phyloP scores from a whole-genome alignment of 2,888 invertebrate genomes.

The Frankliniella fusca region DNA sequence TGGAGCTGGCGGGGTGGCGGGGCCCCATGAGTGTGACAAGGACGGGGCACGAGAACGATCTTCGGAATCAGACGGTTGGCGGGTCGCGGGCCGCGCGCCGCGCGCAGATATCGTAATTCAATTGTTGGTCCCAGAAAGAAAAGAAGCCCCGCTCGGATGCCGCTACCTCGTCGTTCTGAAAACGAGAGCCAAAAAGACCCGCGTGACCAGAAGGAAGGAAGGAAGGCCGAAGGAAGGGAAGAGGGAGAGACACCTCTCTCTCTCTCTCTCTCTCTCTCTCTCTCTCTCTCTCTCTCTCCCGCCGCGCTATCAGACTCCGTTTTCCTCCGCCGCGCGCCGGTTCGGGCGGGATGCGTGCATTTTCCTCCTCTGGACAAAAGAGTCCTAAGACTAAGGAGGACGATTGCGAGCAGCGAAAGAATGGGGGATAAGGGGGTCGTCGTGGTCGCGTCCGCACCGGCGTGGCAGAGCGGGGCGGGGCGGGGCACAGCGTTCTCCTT shows the following conservation, averaged over 20 bases:
- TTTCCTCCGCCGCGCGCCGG: background rate
- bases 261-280: background rate
- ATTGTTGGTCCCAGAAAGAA: background rate
- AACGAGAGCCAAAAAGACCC: background rate
- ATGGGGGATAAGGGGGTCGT: background rate
- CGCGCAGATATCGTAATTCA: constrained; percentile 21
- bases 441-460: background rate
- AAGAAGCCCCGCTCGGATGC: background rate
- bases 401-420: background rate
- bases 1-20: too few species aligned
- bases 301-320: background rate
- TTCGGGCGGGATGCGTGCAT: background rate
- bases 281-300: background rate
- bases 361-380: background rate
- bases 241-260: background rate
- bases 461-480: too few species aligned
- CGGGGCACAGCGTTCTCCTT: too few species aligned
- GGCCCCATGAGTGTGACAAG: too few species aligned
- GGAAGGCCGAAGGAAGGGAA: too few species aligned
- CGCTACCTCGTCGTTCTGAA: background rate
- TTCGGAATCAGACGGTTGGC: too few species aligned
- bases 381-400: background rate
- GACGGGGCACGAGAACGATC: too few species aligned
- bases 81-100: background rate
- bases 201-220: background rate